Percentiles rank a stretch among this genome's conserved stretches.
Evolutionary conservation across 2,113 vertebrate species (phyloP).

Genomic region (Ameiurus melas): DNA sequence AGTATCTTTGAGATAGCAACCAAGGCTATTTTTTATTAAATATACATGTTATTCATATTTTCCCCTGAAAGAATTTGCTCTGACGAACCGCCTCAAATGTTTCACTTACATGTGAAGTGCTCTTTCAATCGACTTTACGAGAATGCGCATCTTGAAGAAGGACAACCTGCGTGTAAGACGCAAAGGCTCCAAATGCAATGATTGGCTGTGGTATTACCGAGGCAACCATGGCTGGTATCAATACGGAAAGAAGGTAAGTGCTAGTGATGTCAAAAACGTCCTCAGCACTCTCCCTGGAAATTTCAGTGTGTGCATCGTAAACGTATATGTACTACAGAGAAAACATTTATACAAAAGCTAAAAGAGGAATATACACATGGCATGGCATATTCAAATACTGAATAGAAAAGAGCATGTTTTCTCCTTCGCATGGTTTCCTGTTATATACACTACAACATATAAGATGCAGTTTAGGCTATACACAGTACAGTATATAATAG

Average conservation of each 20-base stretch:
- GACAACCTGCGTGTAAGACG: constrained; percentile 61
- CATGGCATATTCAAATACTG: not conserved
- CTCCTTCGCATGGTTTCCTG: not conserved
- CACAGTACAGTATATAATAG: not conserved
- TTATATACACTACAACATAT: not conserved
- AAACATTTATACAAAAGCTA: not conserved
- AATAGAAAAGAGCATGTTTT: not conserved
- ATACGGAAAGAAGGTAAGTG: constrained; percentile 64
- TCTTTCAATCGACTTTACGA: constrained; percentile 65
- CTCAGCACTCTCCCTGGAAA: not conserved
- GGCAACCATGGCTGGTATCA: constrained; percentile 52
- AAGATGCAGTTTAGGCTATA: not conserved
- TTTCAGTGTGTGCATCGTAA: not conserved
- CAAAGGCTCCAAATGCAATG: constrained; percentile 54
- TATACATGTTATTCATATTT: not conserved
- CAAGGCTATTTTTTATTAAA: not conserved
- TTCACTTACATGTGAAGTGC: constrained; percentile 53
- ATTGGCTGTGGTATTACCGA: constrained; percentile 69
- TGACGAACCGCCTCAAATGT: not conserved
- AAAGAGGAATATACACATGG: not conserved
- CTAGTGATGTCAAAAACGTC: not conserved
- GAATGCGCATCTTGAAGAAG: constrained; percentile 61
- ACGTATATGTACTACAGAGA: not conserved
- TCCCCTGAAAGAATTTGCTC: not conserved
- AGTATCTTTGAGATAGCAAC: not conserved